Conservation (phyloP, 2,888 invertebrate species). For the Drosophila mulleri region DNA sequence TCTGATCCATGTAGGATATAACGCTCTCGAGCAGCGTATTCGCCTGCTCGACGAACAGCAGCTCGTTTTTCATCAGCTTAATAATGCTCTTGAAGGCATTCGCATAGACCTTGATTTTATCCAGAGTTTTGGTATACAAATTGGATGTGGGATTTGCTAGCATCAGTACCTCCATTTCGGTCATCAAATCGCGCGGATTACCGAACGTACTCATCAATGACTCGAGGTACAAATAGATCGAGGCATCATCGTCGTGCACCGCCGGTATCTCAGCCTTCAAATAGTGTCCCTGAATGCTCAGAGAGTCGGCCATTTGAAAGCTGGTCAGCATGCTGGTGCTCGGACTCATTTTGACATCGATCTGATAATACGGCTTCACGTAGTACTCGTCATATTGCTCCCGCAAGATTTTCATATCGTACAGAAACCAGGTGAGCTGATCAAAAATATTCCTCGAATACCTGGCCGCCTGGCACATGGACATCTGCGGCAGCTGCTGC, state of each 20-base stretch:
- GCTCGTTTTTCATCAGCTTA: slow-evolving; percentile 62
- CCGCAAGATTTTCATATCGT: slow-evolving; percentile 75
- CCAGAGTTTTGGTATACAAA: slow-evolving; percentile 45
- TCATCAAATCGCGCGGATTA: slow-evolving; percentile 51
- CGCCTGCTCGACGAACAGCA: slow-evolving; percentile 69
- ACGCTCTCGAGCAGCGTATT: slow-evolving; percentile 67
- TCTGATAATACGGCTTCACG: slow-evolving; percentile 63
- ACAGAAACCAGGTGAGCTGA: slow-evolving; percentile 77
- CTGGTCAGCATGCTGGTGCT: slow-evolving; percentile 32
- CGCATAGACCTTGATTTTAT: slow-evolving; percentile 59
- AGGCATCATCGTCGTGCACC: slow-evolving; percentile 51
- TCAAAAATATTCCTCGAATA: slow-evolving; percentile 67
- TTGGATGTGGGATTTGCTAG: slow-evolving; percentile 49
- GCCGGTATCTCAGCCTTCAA: slow-evolving; percentile 55
- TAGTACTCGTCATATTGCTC: slow-evolving; percentile 76
- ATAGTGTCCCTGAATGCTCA: slow-evolving; percentile 67
- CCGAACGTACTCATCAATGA: slow-evolving; percentile 69
- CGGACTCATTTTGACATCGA: slow-evolving; percentile 63
- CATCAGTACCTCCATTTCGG: slow-evolving; percentile 53
- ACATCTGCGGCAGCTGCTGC: slow-evolving; percentile 76
- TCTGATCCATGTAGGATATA: slow-evolving; percentile 55
- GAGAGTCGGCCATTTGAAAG: slow-evolving; percentile 50
- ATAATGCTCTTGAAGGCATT: slow-evolving; percentile 70
- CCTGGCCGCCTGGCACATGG: slow-evolving; percentile 67
- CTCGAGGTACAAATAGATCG: slow-evolving; percentile 73